These are phyloP conservation scores for Callorhinus ursinus DNA, from an alignment of 2,113 vertebrate species.

Conservation along the genomic window DNA sequence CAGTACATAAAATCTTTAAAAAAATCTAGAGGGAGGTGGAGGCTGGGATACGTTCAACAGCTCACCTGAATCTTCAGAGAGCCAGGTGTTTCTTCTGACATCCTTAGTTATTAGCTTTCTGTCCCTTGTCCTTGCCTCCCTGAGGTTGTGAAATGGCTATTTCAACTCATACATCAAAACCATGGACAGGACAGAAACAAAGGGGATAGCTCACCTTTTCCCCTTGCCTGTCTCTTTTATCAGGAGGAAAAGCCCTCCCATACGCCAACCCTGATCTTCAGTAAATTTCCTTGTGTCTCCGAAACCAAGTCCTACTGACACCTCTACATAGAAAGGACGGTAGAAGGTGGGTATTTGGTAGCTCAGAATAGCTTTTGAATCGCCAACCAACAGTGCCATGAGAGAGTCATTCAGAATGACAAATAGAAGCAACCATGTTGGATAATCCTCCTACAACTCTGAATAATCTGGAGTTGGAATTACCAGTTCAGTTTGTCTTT, in stretches of 20 bases:
- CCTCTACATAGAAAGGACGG: background rate
- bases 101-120: background rate
- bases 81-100: background rate
- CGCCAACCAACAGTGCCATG: background rate
- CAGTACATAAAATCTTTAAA: background rate
- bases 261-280: background rate
- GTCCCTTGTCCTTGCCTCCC: background rate
- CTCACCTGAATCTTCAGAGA: background rate
- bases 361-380: background rate
- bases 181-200: background rate
- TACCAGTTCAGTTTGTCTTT: constrained; percentile 12
- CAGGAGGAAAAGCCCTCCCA: background rate
- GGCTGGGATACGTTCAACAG: background rate
- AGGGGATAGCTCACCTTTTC: background rate
- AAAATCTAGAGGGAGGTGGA: background rate
- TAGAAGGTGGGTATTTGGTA: background rate
- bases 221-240: background rate
- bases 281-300: background rate
- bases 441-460: background rate
- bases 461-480: background rate
- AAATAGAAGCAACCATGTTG: background rate
- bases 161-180: background rate
- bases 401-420: background rate
- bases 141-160: background rate
- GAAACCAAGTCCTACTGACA: background rate